phyloP scores from a whole-genome alignment of 2,797 vertebrate species.

The Spea hammondii region DNA sequence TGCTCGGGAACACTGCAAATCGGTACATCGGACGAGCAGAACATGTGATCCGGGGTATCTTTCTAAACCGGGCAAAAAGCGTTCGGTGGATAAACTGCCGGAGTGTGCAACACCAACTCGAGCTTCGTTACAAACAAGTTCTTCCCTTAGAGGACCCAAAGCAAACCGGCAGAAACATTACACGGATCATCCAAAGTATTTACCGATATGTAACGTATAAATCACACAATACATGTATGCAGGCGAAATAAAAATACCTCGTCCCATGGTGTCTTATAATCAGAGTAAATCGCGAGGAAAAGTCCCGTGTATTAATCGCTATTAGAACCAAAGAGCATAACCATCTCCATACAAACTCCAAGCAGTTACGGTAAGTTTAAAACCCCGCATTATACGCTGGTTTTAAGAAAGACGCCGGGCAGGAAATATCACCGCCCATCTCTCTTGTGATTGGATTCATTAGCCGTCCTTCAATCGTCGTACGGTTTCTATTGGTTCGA shows the following conservation, averaged over 20 bases:
- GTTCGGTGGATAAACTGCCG: too few species aligned
- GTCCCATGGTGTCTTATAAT: conserved; percentile 28
- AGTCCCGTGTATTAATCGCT: background rate
- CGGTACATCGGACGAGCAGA: too few species aligned
- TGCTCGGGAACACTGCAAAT: too few species aligned
- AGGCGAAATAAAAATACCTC: conserved; percentile 17
- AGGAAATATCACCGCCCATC: background rate
- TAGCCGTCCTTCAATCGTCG: background rate
- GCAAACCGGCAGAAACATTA: too few species aligned
- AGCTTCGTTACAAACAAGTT: too few species aligned
- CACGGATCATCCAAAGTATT: too few species aligned
- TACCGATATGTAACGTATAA: too few species aligned
- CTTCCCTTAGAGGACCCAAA: too few species aligned
- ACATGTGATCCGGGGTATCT: too few species aligned
- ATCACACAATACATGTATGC: too few species aligned
- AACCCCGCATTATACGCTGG: background rate
- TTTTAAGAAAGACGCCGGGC: background rate
- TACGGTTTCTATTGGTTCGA: background rate
- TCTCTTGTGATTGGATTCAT: conserved; percentile 4
- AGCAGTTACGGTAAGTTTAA: conserved; percentile 4
- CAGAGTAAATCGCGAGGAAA: background rate
- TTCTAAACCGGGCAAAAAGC: too few species aligned
- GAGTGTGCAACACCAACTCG: too few species aligned
- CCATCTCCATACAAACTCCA: background rate
- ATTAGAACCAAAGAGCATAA: background rate